These are phyloP conservation scores for Hypercompe scribonia DNA, from an alignment of 2,888 invertebrate genomes.

Conservation along the genomic window DNA sequence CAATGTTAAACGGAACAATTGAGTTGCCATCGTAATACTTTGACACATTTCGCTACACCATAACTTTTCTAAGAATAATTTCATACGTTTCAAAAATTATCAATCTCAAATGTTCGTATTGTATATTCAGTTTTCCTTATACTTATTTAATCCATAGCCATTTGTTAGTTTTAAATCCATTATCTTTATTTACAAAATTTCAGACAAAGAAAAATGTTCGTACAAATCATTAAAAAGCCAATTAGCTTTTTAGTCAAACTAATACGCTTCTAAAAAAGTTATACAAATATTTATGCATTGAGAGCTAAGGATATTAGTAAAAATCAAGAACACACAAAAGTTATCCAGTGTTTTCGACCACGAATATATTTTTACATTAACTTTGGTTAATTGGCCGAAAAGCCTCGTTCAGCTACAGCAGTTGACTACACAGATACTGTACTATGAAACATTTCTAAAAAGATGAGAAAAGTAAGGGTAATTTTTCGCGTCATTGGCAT, in stretches of 20 bases:
- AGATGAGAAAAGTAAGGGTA: constrained; percentile 72
- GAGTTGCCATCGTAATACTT: neutral
- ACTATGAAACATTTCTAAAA: constrained; percentile 59
- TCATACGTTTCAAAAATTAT: too few species aligned
- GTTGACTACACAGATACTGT: constrained; percentile 27
- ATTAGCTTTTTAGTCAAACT: too few species aligned
- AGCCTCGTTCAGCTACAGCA: neutral
- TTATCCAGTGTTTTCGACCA: neutral
- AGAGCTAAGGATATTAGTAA: neutral
- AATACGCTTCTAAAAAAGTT: too few species aligned
- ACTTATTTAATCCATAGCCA: too few species aligned
- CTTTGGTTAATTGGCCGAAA: neutral
- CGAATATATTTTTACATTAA: neutral
- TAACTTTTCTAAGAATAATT: too few species aligned
- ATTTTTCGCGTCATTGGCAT: constrained; percentile 80
- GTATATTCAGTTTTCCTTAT: too few species aligned
- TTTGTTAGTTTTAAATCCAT: too few species aligned
- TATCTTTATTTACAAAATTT: too few species aligned
- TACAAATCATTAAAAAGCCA: too few species aligned
- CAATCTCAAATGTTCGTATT: too few species aligned
- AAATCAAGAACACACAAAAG: neutral
- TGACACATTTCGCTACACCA: too few species aligned
- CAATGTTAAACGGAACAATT: neutral
- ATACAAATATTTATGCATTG: neutral
- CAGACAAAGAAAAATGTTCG: too few species aligned